Evolutionary conservation across 2,113 vertebrate genomes (phyloP), one percentile per base, ranked within the genome.

Genomic region (Toxotes jaculatrix): DNA sequence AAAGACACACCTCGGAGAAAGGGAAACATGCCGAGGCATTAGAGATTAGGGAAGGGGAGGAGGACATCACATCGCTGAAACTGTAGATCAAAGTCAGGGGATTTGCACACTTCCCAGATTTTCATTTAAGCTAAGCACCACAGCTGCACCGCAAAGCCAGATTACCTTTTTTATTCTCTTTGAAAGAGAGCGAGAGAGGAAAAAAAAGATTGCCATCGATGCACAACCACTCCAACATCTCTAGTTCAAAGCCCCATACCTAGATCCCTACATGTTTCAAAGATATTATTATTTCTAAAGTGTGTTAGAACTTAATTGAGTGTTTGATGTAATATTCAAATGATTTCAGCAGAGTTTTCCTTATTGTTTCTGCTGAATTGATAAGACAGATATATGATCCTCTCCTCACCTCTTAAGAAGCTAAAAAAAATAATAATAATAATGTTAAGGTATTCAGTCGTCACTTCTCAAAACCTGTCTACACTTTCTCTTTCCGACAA

Each of bases 41-140:
- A 76, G 82, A 84, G 90, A 89, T 88, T 87, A 85, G 83, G 77
- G 74, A 63, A 70, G 77, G 84, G 86, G 80, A 85, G 88, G 88
- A 88, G 84, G 86, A 86, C 80, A 59, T 82, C 78, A 23, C 66
- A 70, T 86, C 34, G 61, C 65, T 51, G 70, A 89, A 83, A 87
- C 80, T 69, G 77, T 77, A 92, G 92, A 92, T 93, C 88, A 94
- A 92, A 93, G 92, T 85, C 77, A 32, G 64, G 51, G 87, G 91
- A 91, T 90, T 93, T 89, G 78, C 86, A 90, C 84, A 89, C 76
- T 85, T 85, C 74, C 83, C 80, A 61, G 80, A 90, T 87, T 91
- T 91, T 89, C 79, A 87, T 93, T 90, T 89, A 77, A 84, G 74
- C 87, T 81, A 80, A 88, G 83, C 81, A 71, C 69, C 88, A 77